Base-by-base conservation (phyloP, 2,113 vertebrate genomes). In the Microtus richardsoni region DNA sequence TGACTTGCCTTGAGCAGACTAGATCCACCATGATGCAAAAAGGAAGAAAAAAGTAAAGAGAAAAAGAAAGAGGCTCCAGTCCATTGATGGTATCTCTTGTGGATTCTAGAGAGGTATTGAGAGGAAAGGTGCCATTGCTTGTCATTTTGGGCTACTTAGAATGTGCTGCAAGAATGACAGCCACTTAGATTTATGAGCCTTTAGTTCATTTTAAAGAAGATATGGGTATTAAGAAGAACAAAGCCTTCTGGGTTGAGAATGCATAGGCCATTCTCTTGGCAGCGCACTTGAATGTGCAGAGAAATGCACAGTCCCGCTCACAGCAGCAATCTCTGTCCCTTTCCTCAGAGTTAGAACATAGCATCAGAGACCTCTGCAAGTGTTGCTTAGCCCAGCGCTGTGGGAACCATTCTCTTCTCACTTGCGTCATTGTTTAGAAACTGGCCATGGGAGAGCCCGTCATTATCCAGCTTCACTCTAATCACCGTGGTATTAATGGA, bases 401-500 rank as follows among this genome's bases (percentile, higher is more conserved):
- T 54, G 54, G 96, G 84, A 97, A 93, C 36, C 83, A 87, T 73
- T 84, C 73, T n/a, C 39, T 94, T 97, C 97, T 94, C 82, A 7
- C 75, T 96, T 96, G 94, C 94, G 88, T 98, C 96, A 88, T 95
- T 97, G 95, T 98, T 98, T 97, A 98, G 97, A 95, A 97, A 64
- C 79, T 97, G 89, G 91, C 49, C 68, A 91, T 94, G 30, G 97
- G 95, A 95, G 87, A 90, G 91, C 97, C 90, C 79, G 58, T 97
- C 97, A 89, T 70, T 91, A 87, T 87, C 83, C 84, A 62, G 21
- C 91, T 83, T 95, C 44, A 92, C 94, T 96, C 97, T 94, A 96
- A 96, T 96, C 94, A 16, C 87, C 70, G 16, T 13, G 13, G 80
- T 91, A 93, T 97, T 96, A 77, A 83, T 44, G 74, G 94, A 94